Conservation (phyloP, 2,888 invertebrate genomes). For the Cantharis nigra region DNA sequence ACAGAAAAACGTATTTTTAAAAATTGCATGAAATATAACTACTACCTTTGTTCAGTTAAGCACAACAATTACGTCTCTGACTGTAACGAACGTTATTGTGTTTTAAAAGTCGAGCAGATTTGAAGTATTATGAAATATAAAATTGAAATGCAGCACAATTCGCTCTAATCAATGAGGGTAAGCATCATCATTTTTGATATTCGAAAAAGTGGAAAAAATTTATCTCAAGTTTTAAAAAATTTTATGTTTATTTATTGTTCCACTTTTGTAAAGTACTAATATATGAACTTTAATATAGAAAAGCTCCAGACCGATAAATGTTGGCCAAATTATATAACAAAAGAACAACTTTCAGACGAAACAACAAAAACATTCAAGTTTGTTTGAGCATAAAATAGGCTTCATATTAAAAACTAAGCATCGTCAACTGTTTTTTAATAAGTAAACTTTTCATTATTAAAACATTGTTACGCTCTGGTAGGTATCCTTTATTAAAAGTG, state of each 20-base stretch:
- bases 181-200: not conserved
- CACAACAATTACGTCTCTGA: not conserved
- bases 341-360: conserved; percentile 20
- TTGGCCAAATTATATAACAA: conserved; percentile 27
- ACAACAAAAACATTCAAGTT: conserved; percentile 25
- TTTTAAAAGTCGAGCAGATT: conserved; percentile 19
- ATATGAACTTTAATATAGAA: conserved; percentile 1
- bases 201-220: not conserved
- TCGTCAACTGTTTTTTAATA: conserved; percentile 9
- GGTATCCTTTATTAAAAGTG: not conserved
- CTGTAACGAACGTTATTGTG: conserved; percentile 31
- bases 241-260: not conserved
- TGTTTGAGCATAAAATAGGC: conserved; percentile 26
- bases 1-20: no score
- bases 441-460: conserved; percentile 8
- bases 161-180: conserved; percentile 12
- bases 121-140: conserved; percentile 17
- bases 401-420: conserved; percentile 23
- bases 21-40: not conserved
- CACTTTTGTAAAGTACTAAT: not conserved
- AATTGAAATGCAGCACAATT: conserved; percentile 20
- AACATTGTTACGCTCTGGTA: not conserved
- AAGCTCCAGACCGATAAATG: conserved; percentile 25
- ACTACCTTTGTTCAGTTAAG: not conserved
- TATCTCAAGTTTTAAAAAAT: not conserved